Evolutionary conservation across 2,797 vertebrate genomes (phyloP).

Genomic region (Cephalopachus bancanus): DNA sequence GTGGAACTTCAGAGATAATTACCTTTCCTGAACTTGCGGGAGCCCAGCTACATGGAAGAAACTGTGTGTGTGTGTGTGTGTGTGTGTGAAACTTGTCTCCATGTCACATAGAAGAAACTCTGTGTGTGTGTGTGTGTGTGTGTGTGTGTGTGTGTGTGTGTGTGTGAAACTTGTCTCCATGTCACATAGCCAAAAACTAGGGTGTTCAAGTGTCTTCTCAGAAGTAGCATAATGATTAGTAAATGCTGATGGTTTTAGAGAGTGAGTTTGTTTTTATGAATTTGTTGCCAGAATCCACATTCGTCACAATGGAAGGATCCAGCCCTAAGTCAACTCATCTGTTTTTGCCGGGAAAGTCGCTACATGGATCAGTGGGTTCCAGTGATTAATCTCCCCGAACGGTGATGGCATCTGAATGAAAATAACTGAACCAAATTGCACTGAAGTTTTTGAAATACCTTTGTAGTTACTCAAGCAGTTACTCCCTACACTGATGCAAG

Average conservation of each 20-base stretch:
- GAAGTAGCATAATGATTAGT: background rate
- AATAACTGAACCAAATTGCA: conserved; percentile 88
- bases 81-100: background rate
- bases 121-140: background rate
- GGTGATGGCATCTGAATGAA: conserved; percentile 90
- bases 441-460: conserved; percentile 90
- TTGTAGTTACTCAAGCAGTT: conserved; percentile 89
- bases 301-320: conserved; percentile 94
- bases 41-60: background rate
- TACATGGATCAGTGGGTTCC: conserved; percentile 98
- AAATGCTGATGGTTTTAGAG: background rate
- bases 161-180: background rate
- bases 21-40: background rate
- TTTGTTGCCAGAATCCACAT: conserved; percentile 93
- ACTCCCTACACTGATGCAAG: conserved; percentile 88
- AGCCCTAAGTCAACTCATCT: conserved; percentile 95
- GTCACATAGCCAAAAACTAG: background rate
- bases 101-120: background rate
- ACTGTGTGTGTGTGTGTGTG: background rate
- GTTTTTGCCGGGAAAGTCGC: conserved; percentile 97
- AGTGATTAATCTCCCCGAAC: conserved; percentile 95
- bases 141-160: background rate
- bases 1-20: background rate
- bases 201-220: background rate
- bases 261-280: conserved; percentile 39